phyloP scores from a whole-genome alignment of 2,888 invertebrate genomes.

The Linnaemya vulpina region DNA sequence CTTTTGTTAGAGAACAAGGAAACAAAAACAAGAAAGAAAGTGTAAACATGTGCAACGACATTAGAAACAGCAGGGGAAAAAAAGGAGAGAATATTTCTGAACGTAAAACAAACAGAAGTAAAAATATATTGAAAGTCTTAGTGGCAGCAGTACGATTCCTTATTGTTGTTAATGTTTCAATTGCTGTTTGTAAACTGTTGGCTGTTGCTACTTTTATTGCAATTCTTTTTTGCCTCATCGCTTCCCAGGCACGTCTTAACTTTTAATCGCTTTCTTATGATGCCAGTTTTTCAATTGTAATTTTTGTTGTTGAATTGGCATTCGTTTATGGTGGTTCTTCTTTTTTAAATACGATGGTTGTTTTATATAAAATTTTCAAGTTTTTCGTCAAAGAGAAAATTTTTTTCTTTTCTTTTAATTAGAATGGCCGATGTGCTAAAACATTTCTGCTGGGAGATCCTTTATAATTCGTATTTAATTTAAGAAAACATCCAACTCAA shows the following conservation, averaged over 20 bases:
- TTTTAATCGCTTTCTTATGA: conserved; percentile 70
- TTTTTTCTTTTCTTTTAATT: too few relatives aligned
- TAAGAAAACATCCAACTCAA: too few relatives aligned
- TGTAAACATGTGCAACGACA: conserved; percentile 41
- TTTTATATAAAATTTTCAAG: neutral
- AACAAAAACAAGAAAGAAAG: neutral
- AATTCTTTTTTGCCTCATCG: conserved; percentile 35
- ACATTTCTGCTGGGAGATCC: too few relatives aligned
- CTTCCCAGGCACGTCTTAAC: conserved; percentile 60
- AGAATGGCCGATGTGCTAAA: too few relatives aligned
- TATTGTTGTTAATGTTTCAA: neutral
- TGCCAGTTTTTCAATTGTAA: conserved; percentile 45
- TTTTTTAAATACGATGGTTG: neutral
- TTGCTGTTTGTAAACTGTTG: conserved; percentile 15
- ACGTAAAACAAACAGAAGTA: conserved; percentile 44
- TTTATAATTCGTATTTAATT: too few relatives aligned
- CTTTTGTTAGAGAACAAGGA: conserved; percentile 9
- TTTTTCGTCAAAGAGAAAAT: too few relatives aligned
- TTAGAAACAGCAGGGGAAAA: neutral
- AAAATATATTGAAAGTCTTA: conserved; percentile 42
- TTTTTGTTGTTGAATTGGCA: neutral
- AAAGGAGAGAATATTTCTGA: conserved; percentile 1
- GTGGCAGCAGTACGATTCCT: neutral
- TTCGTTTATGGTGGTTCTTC: neutral
- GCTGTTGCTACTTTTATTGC: conserved; percentile 30